Evolutionary conservation across 2,113 vertebrate genomes (phyloP), one percentile per base, ranked within the genome.

Genomic region (Otus sunia): DNA sequence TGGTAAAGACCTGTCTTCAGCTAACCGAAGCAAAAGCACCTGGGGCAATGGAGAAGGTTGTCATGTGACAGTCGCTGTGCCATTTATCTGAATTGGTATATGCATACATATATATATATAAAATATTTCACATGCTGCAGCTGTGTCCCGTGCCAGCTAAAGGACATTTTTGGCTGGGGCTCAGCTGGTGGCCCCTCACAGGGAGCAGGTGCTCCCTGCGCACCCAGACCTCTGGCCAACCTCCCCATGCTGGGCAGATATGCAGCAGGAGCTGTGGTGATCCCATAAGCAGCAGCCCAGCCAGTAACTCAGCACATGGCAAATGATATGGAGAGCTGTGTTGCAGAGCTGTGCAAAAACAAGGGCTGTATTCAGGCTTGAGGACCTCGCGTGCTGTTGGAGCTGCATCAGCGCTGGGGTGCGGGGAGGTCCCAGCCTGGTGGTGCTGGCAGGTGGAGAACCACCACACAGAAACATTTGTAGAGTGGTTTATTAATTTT

Each of bases 11-110:
- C 21, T 2, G 0, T 47, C 67, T 47, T 29, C 5, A 23, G 50
- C 36, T 72, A 18, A 23, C 3, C 0, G 0, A 25, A 29, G 41
- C 37, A 45, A 17, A 32, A n/a, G 9, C 0, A 0, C n/a, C 2
- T 2, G 49, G 30, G 32, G 11, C 76, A 36, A n/a, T 0, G 4
- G 30, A 75, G 36, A 39, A 32, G 34, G 20, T 3, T 59, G 34
- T 53, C 8, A 1, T 2, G 29, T 10, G 36, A 13, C 1, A 3
- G 12, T 50, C 56, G 1, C 50, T 32, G 34, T 60, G 63, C n/a
- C 3, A 0, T 14, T 22, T 27, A 22, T 32, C 64, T 1, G 0
- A 26, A 56, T 1, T 19, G 34, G 7, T 1, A 23, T 25, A 13
- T 53, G 52, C 15, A 53, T 43, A 22, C 20, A 22, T 21, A 14